Evolutionary conservation across 2,797 vertebrate species (phyloP).

Genomic region (Pempheris klunzingeri): DNA sequence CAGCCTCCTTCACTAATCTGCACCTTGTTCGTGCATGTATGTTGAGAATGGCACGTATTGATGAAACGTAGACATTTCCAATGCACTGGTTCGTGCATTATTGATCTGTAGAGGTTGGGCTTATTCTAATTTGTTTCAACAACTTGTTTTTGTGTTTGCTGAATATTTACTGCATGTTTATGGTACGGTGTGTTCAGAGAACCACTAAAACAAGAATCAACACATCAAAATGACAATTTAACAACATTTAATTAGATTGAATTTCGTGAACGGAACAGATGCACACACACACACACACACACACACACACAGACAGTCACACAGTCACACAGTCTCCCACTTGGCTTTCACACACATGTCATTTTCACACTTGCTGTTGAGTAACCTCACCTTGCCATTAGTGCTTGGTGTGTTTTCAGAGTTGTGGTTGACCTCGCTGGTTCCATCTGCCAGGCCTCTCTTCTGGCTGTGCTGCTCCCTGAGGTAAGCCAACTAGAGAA

Average conservation of each 20-base stretch:
- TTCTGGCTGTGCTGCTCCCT: constrained; percentile 95
- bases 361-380: background rate
- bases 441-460: constrained; percentile 89
- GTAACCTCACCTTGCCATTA: constrained; percentile 91
- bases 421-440: constrained; percentile 89
- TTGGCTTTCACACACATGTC: constrained; percentile 5
- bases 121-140: background rate
- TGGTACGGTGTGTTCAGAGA: background rate
- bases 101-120: background rate
- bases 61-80: background rate
- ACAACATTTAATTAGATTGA: background rate
- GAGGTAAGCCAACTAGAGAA: constrained; percentile 89
- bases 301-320: constrained; percentile 17
- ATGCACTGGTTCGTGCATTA: background rate
- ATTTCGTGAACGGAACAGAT: constrained; percentile 7
- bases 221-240: background rate
- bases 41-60: background rate
- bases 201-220: background rate
- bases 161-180: background rate
- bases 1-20: background rate
- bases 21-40: constrained; percentile 13
- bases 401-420: constrained; percentile 89
- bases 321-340: background rate
- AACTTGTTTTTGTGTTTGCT: background rate
- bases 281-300: constrained; percentile 11